phyloP scores from a whole-genome alignment of 2,113 vertebrate genomes.

The Ornithorhynchus anatinus region DNA sequence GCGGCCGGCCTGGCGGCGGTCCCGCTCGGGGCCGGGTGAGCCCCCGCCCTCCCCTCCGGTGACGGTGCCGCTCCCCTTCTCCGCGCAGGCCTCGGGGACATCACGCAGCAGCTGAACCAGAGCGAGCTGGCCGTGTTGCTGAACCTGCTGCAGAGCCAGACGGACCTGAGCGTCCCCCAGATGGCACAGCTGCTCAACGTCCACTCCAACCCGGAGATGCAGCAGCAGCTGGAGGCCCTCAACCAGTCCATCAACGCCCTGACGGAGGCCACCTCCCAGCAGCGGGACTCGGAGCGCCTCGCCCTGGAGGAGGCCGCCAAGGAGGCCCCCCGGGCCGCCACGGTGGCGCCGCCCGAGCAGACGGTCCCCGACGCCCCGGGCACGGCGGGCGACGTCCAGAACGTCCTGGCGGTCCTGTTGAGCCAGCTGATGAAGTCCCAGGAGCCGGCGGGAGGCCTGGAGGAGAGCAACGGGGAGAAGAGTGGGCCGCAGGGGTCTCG shows the following conservation, averaged over 20 bases:
- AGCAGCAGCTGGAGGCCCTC: slow-evolving; percentile 85
- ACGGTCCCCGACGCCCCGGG: slow-evolving; percentile 66
- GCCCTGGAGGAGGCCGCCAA: slow-evolving; percentile 53
- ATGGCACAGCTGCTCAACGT: slow-evolving; percentile 92
- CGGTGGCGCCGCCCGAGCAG: slow-evolving; percentile 74
- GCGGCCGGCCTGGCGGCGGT: too few relatives aligned
- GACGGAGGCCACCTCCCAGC: slow-evolving; percentile 80
- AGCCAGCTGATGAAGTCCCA: slow-evolving; percentile 94
- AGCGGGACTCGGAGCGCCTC: slow-evolving; percentile 69
- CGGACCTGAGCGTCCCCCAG: slow-evolving; percentile 89
- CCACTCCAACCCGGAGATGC: slow-evolving; percentile 86
- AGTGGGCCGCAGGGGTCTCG: slow-evolving; percentile 72
- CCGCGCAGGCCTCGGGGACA: slow-evolving; percentile 82
- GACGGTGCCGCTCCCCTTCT: slow-evolving; percentile 8
- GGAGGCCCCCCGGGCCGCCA: slow-evolving; percentile 67
- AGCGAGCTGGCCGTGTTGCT: slow-evolving; percentile 91
- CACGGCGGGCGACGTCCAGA: slow-evolving; percentile 90
- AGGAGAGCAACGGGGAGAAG: slow-evolving; percentile 92
- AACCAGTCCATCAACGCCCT: slow-evolving; percentile 90
- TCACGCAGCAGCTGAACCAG: slow-evolving; percentile 95
- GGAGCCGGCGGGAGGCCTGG: slow-evolving; percentile 77
- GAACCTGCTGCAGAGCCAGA: slow-evolving; percentile 96
- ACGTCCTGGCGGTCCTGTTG: slow-evolving; percentile 89
- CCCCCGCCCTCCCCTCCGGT: not conserved
- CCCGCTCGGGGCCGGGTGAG: not conserved